Evolutionary conservation across 2,113 vertebrate species (phyloP).

Genomic region (pig (Sus scrofa)): T2T-Sscrofa CM000826.6:29929501-29930000

Average conservation of each 20-base stretch:
- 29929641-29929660: too few relatives aligned
- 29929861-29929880: not conserved
- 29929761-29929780: not conserved
- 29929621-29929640: too few relatives aligned
- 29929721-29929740: not conserved
- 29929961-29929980: not conserved
- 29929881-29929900: not conserved
- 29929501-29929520: too few relatives aligned
- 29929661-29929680: too few relatives aligned
- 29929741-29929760: not conserved
- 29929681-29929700: too few relatives aligned
- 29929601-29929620: too few relatives aligned
- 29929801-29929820: not conserved
- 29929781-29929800: not conserved
- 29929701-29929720: too few relatives aligned
- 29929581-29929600: too few relatives aligned
- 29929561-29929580: too few relatives aligned
- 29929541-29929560: too few relatives aligned
- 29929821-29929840: not conserved
- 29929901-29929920: not conserved
- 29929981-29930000: not conserved
- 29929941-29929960: not conserved
- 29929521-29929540: too few relatives aligned
- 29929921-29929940: not conserved
- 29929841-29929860: not conserved